Base-by-base conservation (phyloP, 1,140 invertebrate genomes). In the Anagrus nilaparvatae region DNA sequence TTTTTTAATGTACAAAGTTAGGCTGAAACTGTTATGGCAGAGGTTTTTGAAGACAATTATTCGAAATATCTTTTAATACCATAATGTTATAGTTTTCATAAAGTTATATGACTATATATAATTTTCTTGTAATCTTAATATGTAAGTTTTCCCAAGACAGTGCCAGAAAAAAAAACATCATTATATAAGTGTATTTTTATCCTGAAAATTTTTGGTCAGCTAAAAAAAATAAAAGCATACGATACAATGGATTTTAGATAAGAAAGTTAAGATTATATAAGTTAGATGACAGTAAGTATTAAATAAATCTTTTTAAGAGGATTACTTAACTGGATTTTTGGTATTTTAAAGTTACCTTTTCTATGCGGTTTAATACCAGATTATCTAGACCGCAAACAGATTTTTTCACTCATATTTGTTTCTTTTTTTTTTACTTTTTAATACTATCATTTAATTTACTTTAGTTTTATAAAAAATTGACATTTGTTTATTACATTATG, bases 231-330 rank as follows among this genome's bases (percentile, higher is more conserved):
- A 5, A 4, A 33, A 8, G 13, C 23, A 21, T 19, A 14, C n/a
- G 24, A 12, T 7, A 19, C 6, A 6, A 7, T 4, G 23, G 3
- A 39, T 24, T 14, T 12, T 18, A 19, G 37, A 39, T 37, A 51
- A 53, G 51, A 53, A 51, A 54, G 46, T 49, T n/a, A n/a, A 51
- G 50, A 49, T 47, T 53, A 61, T 51, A 48, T 49, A 46, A 57
- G 47, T 52, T 53, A 55, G 58, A 59, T 49, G 53, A 59, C 55
- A 53, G 53, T 59, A 59, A 61, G 61, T 61, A 62, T 62, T 61
- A 64, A 62, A 64, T 60, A 61, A 56, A 62, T 59, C 54, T 58
- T 50, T 52, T 61, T 62, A 64, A 64, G 54, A 55, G 59, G 60
- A 61, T 64, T 60, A 63, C 53, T 50, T 52, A 48, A 32, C 51